phyloP scores from a whole-genome alignment of 37 sponge, comb jelly and placozoan species.

The Theonella swinhoei region DNA sequence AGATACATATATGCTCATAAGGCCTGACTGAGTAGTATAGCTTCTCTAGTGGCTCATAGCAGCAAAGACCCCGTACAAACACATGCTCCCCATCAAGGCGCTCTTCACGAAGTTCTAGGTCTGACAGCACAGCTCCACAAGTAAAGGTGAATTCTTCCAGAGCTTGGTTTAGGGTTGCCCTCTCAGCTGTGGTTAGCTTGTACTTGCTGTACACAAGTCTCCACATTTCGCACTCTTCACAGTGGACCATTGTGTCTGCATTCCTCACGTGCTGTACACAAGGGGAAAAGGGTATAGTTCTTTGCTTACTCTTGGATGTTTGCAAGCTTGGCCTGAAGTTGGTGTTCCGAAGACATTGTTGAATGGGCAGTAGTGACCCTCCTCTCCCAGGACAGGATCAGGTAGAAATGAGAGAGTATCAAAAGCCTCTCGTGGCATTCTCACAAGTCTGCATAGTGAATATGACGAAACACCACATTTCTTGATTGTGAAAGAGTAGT shows the following conservation, averaged over 20 bases:
- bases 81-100: conserved; percentile 2
- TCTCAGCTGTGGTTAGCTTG: too few relatives aligned
- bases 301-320: background rate
- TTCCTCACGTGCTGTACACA: conserved; percentile 33
- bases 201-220: too few relatives aligned
- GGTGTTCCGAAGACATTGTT: background rate
- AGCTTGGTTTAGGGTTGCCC: conserved; percentile 8
- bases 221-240: too few relatives aligned
- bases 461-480: conserved; percentile 36
- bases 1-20: conserved; percentile 3
- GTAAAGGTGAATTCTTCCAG: too few relatives aligned
- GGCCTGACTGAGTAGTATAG: conserved; percentile 9
- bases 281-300: background rate
- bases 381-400: conserved; percentile 31
- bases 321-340: background rate
- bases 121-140: conserved; percentile 22
- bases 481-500: conserved; percentile 45
- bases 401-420: conserved; percentile 2
- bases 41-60: conserved; percentile 38
- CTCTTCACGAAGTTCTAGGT: background rate
- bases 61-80: background rate
- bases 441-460: conserved; percentile 26
- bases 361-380: conserved; percentile 14
- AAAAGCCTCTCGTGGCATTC: conserved; percentile 9
- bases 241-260: conserved; percentile 10